Evolutionary conservation across 1,140 invertebrate genomes (phyloP).

Genomic region (Temnothorax curvispinosus): DNA sequence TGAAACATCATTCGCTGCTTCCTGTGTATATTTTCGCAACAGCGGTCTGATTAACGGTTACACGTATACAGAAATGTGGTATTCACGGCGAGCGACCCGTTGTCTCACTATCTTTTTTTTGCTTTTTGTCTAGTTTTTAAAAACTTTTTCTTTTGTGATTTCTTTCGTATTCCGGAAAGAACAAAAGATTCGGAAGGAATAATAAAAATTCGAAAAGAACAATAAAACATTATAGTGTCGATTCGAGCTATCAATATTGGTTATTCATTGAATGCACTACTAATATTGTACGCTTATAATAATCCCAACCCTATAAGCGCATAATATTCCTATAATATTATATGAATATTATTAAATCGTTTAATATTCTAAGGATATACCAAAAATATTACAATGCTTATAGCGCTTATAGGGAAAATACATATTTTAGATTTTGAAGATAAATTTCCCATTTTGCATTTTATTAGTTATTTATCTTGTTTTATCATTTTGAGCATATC

Average conservation of each 20-base stretch:
- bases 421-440: not conserved
- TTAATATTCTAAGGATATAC: too few relatives aligned
- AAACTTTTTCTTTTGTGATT: not conserved
- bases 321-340: too few relatives aligned
- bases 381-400: too few relatives aligned
- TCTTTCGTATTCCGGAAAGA: not conserved
- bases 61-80: constrained; percentile 18
- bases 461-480: not conserved
- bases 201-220: too few relatives aligned
- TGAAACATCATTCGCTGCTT: constrained; percentile 48
- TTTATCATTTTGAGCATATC: not conserved
- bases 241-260: not conserved
- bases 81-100: not conserved
- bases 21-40: constrained; percentile 65
- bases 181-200: not conserved
- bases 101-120: not conserved
- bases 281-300: not conserved
- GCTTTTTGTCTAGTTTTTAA: not conserved
- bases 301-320: too few relatives aligned
- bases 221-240: not conserved
- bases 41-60: constrained; percentile 40
- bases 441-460: not conserved
- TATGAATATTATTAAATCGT: too few relatives aligned
- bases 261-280: not conserved
- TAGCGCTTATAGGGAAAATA: too few relatives aligned